A percentile compares a stretch with the other conserved stretches of the same genome.
Conservation (phyloP, 2,797 vertebrate genomes). For the Manis crassicaudata region DNA sequence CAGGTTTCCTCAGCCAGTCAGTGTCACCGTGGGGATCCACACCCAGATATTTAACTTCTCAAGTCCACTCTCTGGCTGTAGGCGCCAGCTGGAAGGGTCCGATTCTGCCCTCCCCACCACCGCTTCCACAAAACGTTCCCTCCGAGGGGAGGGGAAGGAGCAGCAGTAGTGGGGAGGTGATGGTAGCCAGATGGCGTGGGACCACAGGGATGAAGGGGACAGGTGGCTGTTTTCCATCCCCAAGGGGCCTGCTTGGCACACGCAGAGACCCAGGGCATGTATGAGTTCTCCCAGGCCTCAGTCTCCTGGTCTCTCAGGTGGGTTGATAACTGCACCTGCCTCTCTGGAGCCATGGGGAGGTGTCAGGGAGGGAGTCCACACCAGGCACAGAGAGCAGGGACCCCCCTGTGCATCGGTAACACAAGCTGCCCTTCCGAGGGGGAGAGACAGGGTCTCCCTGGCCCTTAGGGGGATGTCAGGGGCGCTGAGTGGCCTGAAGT, state of each 20-base stretch:
- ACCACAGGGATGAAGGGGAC: background rate
- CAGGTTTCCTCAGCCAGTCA: background rate
- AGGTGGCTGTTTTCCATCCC: background rate
- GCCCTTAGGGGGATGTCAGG: background rate
- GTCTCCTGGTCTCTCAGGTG: background rate
- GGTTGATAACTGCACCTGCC: background rate
- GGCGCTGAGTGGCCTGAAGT: background rate
- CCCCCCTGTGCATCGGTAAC: fast-evolving
- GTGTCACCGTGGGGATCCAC: background rate
- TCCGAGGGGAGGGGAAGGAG: fast-evolving
- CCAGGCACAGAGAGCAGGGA: fast-evolving
- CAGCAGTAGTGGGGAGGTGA: too few species aligned
- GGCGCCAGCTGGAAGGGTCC: background rate
- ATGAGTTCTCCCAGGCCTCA: fast-evolving
- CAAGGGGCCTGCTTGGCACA: background rate
- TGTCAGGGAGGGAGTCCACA: background rate
- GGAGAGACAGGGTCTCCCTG: background rate
- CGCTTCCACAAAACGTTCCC: background rate
- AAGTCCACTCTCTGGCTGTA: background rate
- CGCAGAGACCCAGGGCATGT: background rate
- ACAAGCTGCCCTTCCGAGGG: too few species aligned
- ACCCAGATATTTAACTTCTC: background rate
- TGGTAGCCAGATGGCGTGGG: background rate
- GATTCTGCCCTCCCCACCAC: too few species aligned
- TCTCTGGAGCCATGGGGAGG: fast-evolving